These are phyloP conservation scores for Caenorhabditis sp. DNA, from an alignment of 2,888 invertebrate genomes.

Conservation along the genomic window DNA sequence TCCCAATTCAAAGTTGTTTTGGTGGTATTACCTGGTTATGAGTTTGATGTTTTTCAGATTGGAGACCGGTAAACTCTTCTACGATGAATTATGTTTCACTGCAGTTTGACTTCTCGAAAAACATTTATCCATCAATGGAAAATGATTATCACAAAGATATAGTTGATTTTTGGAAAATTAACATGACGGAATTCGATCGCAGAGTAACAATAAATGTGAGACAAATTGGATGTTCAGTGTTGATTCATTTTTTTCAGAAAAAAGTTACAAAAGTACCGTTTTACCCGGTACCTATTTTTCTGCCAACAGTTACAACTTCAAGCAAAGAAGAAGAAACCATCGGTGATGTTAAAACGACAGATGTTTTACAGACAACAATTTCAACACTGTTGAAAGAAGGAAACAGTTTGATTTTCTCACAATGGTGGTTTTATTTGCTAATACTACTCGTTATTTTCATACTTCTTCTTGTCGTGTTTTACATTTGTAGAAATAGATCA, in stretches of 20 bases:
- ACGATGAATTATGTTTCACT: slow-evolving; percentile 31
- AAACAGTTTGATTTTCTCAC: neutral
- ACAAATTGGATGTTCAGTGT: slow-evolving; percentile 13
- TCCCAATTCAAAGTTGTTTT: slow-evolving; percentile 20
- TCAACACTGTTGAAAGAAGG: neutral
- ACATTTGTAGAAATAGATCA: neutral
- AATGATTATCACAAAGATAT: slow-evolving; percentile 22
- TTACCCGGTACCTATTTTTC: neutral
- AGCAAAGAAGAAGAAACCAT: slow-evolving; percentile 3
- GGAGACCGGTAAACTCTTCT: slow-evolving; percentile 14
- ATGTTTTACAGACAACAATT: neutral
- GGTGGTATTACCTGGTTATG: neutral
- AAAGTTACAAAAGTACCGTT: neutral
- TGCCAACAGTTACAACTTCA: neutral
- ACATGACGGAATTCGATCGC: slow-evolving; percentile 35
- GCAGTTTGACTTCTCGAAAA: slow-evolving; percentile 14
- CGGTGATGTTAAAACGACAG: neutral
- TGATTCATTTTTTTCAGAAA: slow-evolving; percentile 4
- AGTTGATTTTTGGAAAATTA: slow-evolving; percentile 36
- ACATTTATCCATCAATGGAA: slow-evolving; percentile 20
- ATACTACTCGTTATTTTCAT: slow-evolving; percentile 3
- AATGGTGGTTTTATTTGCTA: slow-evolving; percentile 25
- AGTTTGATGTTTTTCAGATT: slow-evolving; percentile 10
- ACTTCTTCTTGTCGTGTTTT: neutral
- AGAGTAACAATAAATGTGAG: slow-evolving; percentile 12